Base-by-base conservation (phyloP, 30 jellyfish, hydroid and myxozoan species). In the Aurelia coerulea region DNA sequence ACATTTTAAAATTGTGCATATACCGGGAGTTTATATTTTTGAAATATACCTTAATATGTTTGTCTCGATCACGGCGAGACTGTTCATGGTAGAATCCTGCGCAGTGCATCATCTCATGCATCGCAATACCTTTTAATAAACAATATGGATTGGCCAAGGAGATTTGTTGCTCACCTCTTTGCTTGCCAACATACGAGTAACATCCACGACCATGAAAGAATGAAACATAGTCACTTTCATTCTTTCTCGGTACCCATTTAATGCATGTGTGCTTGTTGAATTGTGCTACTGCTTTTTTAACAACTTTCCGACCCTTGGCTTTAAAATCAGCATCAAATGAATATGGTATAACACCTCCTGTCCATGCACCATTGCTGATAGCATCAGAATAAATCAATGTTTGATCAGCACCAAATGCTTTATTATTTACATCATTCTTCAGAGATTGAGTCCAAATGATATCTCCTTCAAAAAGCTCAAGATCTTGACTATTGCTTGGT, bases 61-160 rank as follows among this genome's bases (percentile, higher is more conserved):
- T 34, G 34, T 83, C 92, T 14, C 92, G n/a, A 39, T 83, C 92
- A 18, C 65, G 35, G 1, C 92, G 71, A 5, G 92, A 83, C 80
- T 83, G 92, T 14, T 83, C 92, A 18, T 83, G 92, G 92, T 1
- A 71, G 62, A 83, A 83, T 23, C 92, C 92, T 18, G 92, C 92
- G 15, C 81, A 69, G 64, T 90, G 97, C 97, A 92, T 92, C 95
- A 92, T 92, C 58, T 92, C 98, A 81, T 92, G 98, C 66, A 92
- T 76, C 52, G 95, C 95, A 29, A 92, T 79, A 4, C 98, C 98
- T 54, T 75, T 92, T 5, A 35, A 9, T 10, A 88, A 73, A 73
- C 98, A 92, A 0, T 97, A 92, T 10, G 80, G 90, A 51, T 62
- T 29, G 7, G 92, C 95, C 84, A 92, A 2, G 31, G 98, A 92